Conservation (phyloP, 2,113 vertebrate genomes). For the Leptobrachium ailaonicum region DNA sequence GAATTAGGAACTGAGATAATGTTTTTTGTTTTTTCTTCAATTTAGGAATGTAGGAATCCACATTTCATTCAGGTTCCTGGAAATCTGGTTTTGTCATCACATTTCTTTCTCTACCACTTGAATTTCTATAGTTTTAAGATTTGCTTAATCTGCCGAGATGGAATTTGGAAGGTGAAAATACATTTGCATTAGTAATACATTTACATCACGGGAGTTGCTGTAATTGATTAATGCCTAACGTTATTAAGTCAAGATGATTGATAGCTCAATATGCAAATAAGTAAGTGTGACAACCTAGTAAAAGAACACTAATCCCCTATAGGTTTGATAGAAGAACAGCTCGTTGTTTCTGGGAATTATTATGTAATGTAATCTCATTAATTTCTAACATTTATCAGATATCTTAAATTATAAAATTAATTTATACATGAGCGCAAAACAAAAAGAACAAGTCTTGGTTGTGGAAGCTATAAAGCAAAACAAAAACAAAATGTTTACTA, state of each 20-base stretch:
- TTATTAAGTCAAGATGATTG: slow-evolving; percentile 39
- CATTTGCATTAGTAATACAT: slow-evolving; percentile 28
- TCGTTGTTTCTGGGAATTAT: slow-evolving; percentile 1
- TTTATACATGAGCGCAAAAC: not conserved
- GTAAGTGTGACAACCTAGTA: slow-evolving; percentile 22
- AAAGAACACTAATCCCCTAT: slow-evolving; percentile 23
- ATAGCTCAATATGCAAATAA: slow-evolving; percentile 27
- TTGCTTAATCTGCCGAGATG: slow-evolving; percentile 1
- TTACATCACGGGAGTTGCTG: slow-evolving; percentile 11
- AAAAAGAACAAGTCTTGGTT: too few relatives aligned
- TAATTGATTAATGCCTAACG: slow-evolving; percentile 39
- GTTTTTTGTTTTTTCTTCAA: too few relatives aligned
- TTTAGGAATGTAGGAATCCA: too few relatives aligned
- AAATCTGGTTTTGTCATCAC: too few relatives aligned
- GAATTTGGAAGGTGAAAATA: slow-evolving; percentile 21
- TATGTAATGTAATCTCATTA: not conserved
- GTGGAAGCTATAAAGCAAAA: too few relatives aligned
- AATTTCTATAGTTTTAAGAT: too few relatives aligned
- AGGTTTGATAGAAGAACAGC: not conserved
- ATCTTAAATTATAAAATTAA: not conserved
- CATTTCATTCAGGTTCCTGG: too few relatives aligned
- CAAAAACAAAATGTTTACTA: too few relatives aligned
- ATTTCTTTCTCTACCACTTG: too few relatives aligned
- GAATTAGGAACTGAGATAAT: too few relatives aligned
- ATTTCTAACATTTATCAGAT: not conserved